Conservation (phyloP, 2,113 vertebrate species). For the Ciconia stormi region DNA sequence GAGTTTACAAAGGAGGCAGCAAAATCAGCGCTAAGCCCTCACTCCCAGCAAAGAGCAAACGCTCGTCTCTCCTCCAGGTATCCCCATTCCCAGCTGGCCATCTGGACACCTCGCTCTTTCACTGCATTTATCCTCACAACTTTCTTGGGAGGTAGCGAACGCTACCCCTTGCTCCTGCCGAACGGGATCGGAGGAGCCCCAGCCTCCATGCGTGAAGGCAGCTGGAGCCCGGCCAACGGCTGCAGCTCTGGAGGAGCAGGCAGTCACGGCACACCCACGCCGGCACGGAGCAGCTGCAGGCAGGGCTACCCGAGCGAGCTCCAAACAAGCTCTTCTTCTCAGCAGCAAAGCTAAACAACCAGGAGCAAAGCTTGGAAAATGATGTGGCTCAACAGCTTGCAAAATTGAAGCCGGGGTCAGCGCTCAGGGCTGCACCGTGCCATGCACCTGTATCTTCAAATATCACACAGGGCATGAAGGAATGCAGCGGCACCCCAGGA, state of each 20-base stretch:
- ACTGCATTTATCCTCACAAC: background rate
- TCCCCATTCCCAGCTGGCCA: background rate
- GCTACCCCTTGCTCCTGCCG: background rate
- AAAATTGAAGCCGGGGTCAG: background rate
- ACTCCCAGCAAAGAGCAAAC: background rate
- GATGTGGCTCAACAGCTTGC: fast-evolving
- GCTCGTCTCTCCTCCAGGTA: background rate
- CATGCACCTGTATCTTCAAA: background rate
- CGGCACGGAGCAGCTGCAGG: background rate
- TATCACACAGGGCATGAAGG: background rate
- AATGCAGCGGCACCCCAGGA: background rate
- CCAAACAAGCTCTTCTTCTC: background rate
- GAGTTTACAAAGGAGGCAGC: background rate
- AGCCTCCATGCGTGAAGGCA: background rate
- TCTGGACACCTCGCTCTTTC: background rate
- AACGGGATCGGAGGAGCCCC: background rate
- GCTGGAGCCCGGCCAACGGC: background rate
- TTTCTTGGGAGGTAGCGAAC: background rate
- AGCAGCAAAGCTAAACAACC: background rate
- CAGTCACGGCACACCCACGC: background rate
- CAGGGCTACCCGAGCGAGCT: background rate
- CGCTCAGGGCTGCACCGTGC: background rate
- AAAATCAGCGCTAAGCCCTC: background rate
- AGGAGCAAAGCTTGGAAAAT: background rate
- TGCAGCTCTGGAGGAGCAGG: background rate